Evolutionary conservation across 2,113 vertebrate species (phyloP), one percentile per base, ranked within the genome.

Genomic region (Verasper variegatus): DNA sequence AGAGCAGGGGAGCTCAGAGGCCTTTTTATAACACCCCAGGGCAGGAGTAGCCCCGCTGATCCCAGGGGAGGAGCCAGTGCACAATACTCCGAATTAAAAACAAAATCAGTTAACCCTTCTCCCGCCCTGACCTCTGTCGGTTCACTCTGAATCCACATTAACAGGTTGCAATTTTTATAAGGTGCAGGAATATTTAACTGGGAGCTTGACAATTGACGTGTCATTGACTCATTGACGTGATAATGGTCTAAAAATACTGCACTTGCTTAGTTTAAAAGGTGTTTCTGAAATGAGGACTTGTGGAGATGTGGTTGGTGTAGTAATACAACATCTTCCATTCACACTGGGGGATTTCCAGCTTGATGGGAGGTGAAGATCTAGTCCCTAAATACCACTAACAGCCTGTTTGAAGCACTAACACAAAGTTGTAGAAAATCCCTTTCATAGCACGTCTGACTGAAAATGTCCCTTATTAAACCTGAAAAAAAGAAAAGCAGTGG

Each of bases 21-120:
- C 83, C 89, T 92, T 94, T 95, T 94, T 95, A 95, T 95, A 95
- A 94, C 68, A 68, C 82, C 80, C 72, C 76, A 68, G 83, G 70
- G 80, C 77, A 75, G 84, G 67, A 45, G 75, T 71, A 64, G 83
- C 81, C 80, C 68, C 68, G 14, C 85, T 55, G 73, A 84, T 72
- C 78, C 78, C 86, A 74, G 78, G 88, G 87, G 89, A 93, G 92
- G 93, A 86, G 91, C 86, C 75, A 78, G 73, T 3, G 56, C 77
- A 92, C 91, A 92, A 91, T 90, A 79, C 72, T 42, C 81, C 78
- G 71, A 89, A 86, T 92, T 78, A 91, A 93, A 59, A 93, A 91
- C 81, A 92, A 82, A 86, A 74, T 90, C 49, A 72, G 59, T 92
- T 92, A 93, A 94, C 93, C 86, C 91, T 84, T 92, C 71, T 86